Evolutionary conservation across 2,113 vertebrate genomes (phyloP), one percentile per base, ranked within the genome.

Genomic region (Eulacestoma nigropectus): DNA sequence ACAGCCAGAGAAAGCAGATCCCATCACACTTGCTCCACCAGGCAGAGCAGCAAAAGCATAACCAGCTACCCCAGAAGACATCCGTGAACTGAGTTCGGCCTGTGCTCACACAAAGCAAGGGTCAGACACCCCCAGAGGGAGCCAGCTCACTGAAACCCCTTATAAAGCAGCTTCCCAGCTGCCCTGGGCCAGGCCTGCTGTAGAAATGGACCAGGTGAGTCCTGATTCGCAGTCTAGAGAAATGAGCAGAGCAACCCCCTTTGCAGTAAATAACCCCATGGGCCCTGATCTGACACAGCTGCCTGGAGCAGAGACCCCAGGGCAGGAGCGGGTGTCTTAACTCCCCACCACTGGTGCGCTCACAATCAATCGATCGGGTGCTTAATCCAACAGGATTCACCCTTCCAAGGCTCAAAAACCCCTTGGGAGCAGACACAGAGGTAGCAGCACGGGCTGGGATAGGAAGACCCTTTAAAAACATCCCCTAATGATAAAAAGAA

Each of bases 91-190:
- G 2, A 75, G 49, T 6, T 50, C 11, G 11, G 9, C 46, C 57
- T 3, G 1, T 1, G 1, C 52, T 47, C 47, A n/a, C 13, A 22
- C 19, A 35, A 62, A 80, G 5, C 1, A 50, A n/a, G 11, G 5
- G 4, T 15, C 49, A 68, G 27, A 57, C 39, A 30, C 3, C 7
- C 29, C 35, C 4, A 22, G 14, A 29, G 8, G 16, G 4, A 2
- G 3, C 13, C 46, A 65, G 7, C 10, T 16, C 7, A 0, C 41
- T 13, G 8, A 42, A 82, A 37, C 1, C 9, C 10, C 25, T 30
- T 8, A 8, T 2, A n/a, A 46, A 89, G 42, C 63, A n/a, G 9
- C 29, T n/a, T 32, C 33, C 39, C 64, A 64, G 78, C 21, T 64
- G 70, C 13, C 30, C 47, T 37, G 46, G 41, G n/a, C 23, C 27